Evolutionary conservation across 2,113 vertebrate species (phyloP).

Genomic region (Melanerpes formicivorus): DNA sequence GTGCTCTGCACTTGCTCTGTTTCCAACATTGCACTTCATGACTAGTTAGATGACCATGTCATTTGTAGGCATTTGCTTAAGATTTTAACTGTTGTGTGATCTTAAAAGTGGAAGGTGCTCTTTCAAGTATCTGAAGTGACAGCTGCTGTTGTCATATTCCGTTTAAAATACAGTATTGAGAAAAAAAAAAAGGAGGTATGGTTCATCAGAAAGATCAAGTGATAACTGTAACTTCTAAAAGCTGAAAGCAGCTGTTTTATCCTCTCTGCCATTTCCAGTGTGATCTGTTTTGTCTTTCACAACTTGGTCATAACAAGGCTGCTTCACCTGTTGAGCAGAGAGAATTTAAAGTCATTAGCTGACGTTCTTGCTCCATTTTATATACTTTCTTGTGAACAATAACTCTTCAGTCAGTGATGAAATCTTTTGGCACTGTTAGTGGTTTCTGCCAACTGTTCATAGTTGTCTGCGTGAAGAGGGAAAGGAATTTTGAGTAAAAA

Average conservation of each 20-base stretch:
- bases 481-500: background rate
- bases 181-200: slow-evolving; percentile 1
- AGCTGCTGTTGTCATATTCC: slow-evolving; percentile 5
- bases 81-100: background rate
- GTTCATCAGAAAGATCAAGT: slow-evolving; percentile 8
- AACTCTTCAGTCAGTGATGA: background rate
- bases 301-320: background rate
- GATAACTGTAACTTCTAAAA: background rate
- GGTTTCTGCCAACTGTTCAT: background rate
- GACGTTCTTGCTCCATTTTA: background rate
- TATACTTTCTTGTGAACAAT: background rate
- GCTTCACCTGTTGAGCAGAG: background rate
- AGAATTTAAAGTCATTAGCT: background rate
- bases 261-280: background rate
- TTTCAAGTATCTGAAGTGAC: slow-evolving; percentile 6
- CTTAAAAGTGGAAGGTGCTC: background rate
- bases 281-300: background rate
- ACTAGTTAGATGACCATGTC: background rate
- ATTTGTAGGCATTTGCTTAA: background rate
- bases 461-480: background rate
- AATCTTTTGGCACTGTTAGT: background rate
- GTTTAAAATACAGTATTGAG: slow-evolving; percentile 4
- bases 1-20: background rate
- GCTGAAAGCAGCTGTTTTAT: background rate
- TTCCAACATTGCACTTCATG: background rate